Evolutionary conservation across 2,888 invertebrate genomes (phyloP).

Genomic region (Poecilobothrus nobilitatus): DNA sequence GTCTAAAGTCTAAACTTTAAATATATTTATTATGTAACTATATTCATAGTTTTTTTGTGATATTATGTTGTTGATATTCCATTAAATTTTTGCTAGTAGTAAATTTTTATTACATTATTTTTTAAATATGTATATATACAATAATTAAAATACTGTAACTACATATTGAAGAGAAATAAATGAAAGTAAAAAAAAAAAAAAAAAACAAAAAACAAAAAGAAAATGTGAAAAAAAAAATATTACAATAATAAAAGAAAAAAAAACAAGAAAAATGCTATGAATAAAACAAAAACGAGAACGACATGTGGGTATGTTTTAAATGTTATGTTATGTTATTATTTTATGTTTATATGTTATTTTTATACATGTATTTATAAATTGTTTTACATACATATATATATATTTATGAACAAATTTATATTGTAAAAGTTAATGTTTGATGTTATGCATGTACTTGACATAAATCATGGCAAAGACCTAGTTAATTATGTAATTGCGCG

Average conservation of each 20-base stretch:
- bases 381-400: background rate
- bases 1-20: too few species aligned
- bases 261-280: too few species aligned
- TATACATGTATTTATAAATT: too few species aligned
- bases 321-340: background rate
- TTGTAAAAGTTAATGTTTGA: background rate
- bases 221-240: background rate
- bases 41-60: too few species aligned
- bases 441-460: constrained; percentile 21
- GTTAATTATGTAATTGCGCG: constrained; percentile 20
- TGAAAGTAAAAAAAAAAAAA: background rate
- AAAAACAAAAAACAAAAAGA: background rate
- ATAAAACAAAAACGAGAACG: background rate
- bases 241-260: background rate
- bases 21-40: too few species aligned
- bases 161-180: background rate
- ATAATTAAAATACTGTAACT: too few species aligned
- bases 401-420: background rate
- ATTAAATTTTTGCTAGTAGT: too few species aligned
- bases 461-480: constrained; percentile 23
- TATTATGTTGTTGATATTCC: too few species aligned
- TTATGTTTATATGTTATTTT: too few species aligned
- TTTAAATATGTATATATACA: too few species aligned
- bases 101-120: too few species aligned
- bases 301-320: background rate